A percentile compares a stretch with the other conserved stretches of the same genome.
Evolutionary conservation across 2,797 vertebrate genomes (phyloP).

Genomic region (Cryptoblepharus egeriae): DNA sequence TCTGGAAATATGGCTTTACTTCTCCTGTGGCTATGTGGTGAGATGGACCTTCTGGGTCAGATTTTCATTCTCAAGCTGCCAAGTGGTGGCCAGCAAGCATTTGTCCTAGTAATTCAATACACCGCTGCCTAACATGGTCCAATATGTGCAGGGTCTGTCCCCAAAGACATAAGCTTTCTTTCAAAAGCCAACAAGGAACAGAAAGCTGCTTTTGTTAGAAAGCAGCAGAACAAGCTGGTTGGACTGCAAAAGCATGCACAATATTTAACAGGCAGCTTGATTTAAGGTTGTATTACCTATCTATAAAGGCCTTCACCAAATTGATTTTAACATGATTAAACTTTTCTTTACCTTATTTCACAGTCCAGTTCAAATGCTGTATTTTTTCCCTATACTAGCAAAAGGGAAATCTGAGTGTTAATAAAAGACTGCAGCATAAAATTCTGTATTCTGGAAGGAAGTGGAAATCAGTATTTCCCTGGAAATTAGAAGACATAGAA

Average conservation of each 20-base stretch:
- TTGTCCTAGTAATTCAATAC: too few relatives aligned
- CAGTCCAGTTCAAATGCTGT: conserved; percentile 73
- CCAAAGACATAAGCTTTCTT: conserved; percentile 15
- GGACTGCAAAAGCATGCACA: conserved; percentile 33
- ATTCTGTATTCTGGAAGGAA: conserved; percentile 65
- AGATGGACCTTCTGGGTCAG: background rate
- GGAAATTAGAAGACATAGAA: conserved; percentile 7
- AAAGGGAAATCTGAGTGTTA: conserved; percentile 68
- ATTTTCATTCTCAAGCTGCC: background rate
- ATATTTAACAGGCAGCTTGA: conserved; percentile 64
- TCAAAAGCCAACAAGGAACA: conserved; percentile 39
- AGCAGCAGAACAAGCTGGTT: conserved; percentile 22
- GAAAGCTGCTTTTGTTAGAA: fast-evolving
- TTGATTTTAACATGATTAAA: conserved; percentile 75
- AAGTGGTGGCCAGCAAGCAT: too few relatives aligned
- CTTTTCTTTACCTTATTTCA: conserved; percentile 79
- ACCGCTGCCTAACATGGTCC: conserved; percentile 17
- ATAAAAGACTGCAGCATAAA: conserved; percentile 67
- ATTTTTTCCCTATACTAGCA: conserved; percentile 65
- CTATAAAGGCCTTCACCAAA: conserved; percentile 68
- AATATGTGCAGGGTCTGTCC: conserved; percentile 19
- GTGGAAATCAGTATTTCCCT: conserved; percentile 28
- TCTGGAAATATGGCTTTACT: background rate
- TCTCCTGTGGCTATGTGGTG: background rate
- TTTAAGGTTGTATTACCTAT: conserved; percentile 65